Conservation (phyloP, 2,797 vertebrate genomes). For the Spinus pinus region DNA sequence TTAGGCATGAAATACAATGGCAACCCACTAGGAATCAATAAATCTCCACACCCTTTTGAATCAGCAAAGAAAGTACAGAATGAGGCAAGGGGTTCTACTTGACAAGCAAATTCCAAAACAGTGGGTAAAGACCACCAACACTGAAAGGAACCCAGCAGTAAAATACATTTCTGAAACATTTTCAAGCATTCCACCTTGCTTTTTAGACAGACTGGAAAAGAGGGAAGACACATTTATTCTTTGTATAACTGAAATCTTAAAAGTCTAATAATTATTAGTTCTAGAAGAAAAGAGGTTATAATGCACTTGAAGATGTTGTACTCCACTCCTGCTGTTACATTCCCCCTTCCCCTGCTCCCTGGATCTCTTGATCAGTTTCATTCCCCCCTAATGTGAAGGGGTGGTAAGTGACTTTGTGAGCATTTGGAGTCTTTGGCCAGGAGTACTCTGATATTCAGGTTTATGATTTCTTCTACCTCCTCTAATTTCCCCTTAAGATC, state of each 20-base stretch:
- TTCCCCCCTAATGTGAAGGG: not conserved
- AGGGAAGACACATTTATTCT: not conserved
- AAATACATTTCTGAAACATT: not conserved
- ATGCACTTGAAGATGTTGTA: not conserved
- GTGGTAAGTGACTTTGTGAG: not conserved
- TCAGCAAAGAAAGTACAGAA: not conserved
- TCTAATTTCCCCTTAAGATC: not conserved
- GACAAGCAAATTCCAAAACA: not conserved
- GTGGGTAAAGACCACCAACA: not conserved
- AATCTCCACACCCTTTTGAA: not conserved
- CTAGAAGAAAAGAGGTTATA: not conserved
- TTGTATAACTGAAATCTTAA: not conserved
- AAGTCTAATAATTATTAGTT: not conserved
- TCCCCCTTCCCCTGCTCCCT: not conserved
- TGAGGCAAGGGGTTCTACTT: not conserved
- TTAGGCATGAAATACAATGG: not conserved
- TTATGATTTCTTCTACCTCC: not conserved
- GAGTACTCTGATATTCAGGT: accelerated
- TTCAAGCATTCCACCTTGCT: not conserved
- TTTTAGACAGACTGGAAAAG: not conserved
- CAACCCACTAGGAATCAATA: not conserved
- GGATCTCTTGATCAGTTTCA: not conserved
- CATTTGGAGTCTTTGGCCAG: not conserved
- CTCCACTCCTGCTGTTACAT: not conserved
- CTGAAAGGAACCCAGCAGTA: not conserved